Evolutionary conservation across 2,113 vertebrate species (phyloP).

Genomic region (Laterallus jamaicensis): DNA sequence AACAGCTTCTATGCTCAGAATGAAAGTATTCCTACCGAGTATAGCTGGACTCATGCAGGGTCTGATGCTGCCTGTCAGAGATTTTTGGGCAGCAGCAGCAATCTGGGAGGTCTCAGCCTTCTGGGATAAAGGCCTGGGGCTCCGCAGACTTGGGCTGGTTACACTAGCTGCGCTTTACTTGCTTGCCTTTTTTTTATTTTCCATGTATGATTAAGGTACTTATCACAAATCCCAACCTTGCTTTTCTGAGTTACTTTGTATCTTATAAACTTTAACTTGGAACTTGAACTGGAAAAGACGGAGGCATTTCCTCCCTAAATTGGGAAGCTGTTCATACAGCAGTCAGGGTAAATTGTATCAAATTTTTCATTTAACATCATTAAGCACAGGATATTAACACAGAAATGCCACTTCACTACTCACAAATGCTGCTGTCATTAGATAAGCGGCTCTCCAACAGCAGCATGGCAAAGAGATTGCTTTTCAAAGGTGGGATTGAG

Average conservation of each 20-base stretch:
- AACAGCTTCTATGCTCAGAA: background rate
- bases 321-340: background rate
- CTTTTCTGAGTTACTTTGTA: background rate
- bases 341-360: background rate
- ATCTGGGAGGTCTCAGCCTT: background rate
- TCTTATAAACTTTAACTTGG: background rate
- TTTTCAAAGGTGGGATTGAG: background rate
- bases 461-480: background rate
- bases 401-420: background rate
- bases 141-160: background rate
- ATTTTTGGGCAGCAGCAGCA: background rate
- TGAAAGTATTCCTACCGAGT: background rate
- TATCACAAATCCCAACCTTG: background rate
- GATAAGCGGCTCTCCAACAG: background rate
- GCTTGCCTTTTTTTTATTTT: background rate
- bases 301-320: background rate
- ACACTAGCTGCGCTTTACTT: background rate
- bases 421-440: constrained; percentile 22
- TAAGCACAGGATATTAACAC: background rate
- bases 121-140: background rate
- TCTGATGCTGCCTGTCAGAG: background rate
- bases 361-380: background rate
- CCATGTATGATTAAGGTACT: background rate
- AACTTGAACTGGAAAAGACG: background rate
- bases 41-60: background rate